Evolutionary conservation across 2,888 invertebrate species (phyloP).

Genomic region (Chymomyza amoena): DNA sequence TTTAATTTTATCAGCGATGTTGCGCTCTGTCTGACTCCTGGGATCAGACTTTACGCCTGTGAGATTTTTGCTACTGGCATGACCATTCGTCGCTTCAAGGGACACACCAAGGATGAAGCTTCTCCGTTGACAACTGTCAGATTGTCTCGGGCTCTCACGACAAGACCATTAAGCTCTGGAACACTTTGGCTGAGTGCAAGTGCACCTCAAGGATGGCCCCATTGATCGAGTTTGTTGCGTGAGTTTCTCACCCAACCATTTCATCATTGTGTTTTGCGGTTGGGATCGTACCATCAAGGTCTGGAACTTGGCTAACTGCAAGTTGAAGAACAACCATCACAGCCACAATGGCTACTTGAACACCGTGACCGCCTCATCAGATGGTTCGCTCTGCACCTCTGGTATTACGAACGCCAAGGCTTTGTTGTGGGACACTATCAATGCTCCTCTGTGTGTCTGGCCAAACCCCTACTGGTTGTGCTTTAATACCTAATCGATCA

Average conservation of each 20-base stretch:
- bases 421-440: constrained; percentile 99
- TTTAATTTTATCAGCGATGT: constrained; percentile 99
- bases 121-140: constrained; percentile 99
- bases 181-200: constrained; percentile 99
- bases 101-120: constrained; percentile 99
- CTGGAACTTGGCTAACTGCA: constrained; percentile 99
- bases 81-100: constrained; percentile 98
- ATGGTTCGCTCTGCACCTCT: constrained; percentile 99
- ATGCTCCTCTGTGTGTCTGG: constrained; percentile 98
- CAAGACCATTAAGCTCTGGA: constrained; percentile 99
- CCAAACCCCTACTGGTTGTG: constrained; percentile 99
- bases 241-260: constrained; percentile 98
- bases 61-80: constrained; percentile 99
- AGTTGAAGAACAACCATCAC: constrained; percentile 98
- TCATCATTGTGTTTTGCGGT: constrained; percentile 98
- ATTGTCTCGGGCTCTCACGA: too few relatives aligned
- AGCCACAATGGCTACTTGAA: constrained; percentile 99
- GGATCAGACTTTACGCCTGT: constrained; percentile 99
- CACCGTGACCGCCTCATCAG: constrained; percentile 99
- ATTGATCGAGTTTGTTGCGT: constrained; percentile 99
- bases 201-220: constrained; percentile 97
- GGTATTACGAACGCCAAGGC: constrained; percentile 99
- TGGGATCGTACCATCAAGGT: constrained; percentile 99
- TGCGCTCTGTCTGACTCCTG: constrained; percentile 98
- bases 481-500: constrained; percentile 98